Evolutionary conservation across 1,140 invertebrate genomes (phyloP), one percentile per base, ranked within the genome.

Genomic region (Cydia fagiglandana): DNA sequence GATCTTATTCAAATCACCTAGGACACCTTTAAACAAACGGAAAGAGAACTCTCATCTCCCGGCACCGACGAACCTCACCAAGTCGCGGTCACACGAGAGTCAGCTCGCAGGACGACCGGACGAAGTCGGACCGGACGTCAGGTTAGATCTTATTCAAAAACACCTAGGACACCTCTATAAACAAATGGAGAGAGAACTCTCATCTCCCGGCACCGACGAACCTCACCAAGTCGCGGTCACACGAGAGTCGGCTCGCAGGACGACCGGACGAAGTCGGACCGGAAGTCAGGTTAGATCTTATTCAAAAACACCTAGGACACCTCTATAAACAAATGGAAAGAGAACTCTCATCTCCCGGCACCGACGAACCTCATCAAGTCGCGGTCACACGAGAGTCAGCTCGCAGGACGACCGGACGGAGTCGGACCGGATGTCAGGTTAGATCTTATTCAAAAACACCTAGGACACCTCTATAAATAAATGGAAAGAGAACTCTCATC

Each of bases 81-180:
- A 98, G 92, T 98, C 97, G 75, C 97, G 97, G 84, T 98, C 97
- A 41, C 97, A 98, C 90, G 97, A 98, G 93, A 98, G 97, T 10
- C 97, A 98, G 88, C 94, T 98, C 28, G 96, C 93, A 0, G 90
- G 95, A 38, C 96, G 94, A 90, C 89, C 94, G 74, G 94, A 94
- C 83, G 94, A 61, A 92, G 12, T 86, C 84, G 0, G 89, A 92
- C 61, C 81, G 88, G 24, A 61, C 56, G 56, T 24, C 7, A 91
- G 89, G 90, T 91, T n/a, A n/a, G 73, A 66, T 28, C 28, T 28
- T 28, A 28, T 28, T n/a, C n/a, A n/a, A n/a, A n/a, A n/a, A n/a
- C n/a, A n/a, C n/a, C n/a, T n/a, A n/a, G n/a, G 24, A 24, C 24
- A 24, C 24, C 24, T 24, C 24, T 24, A 24, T 24, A 24, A 24